A percentile compares a stretch with the other conserved stretches of the same genome.
Evolutionary conservation across 2,888 invertebrate species (phyloP).

Genomic region (Glyphotaelius pellucidus): DNA sequence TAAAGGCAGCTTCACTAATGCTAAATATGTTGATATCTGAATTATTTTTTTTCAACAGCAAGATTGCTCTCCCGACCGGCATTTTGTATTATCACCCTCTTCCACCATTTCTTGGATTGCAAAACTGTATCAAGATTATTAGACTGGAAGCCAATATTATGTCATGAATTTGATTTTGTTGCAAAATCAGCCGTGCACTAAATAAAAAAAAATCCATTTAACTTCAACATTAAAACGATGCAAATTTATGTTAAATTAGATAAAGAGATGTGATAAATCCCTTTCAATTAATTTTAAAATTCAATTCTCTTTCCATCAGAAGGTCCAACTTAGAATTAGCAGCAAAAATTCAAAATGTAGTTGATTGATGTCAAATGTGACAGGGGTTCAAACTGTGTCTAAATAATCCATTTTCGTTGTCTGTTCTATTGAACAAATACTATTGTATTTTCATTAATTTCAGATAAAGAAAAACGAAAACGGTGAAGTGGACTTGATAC

Average conservation of each 20-base stretch:
- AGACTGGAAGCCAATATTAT: neutral
- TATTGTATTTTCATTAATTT: neutral
- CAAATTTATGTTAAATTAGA: neutral
- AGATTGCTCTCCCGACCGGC: too few species aligned
- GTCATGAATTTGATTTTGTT: neutral
- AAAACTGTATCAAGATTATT: neutral
- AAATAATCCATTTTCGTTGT: neutral
- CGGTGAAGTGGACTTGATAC: constrained; percentile 66
- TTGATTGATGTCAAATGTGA: neutral
- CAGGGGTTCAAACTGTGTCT: too few species aligned
- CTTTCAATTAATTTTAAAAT: neutral
- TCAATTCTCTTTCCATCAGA: neutral
- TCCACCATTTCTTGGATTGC: neutral
- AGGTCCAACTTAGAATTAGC: neutral
- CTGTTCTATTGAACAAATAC: too few species aligned
- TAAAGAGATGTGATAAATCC: neutral
- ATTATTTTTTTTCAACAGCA: too few species aligned
- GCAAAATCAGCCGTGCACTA: neutral
- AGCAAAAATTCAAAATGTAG: neutral
- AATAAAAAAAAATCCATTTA: neutral
- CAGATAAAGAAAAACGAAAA: constrained; percentile 67
- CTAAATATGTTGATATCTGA: too few species aligned
- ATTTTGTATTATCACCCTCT: constrained; percentile 60
- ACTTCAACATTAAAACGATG: too few species aligned
- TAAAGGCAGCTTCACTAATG: too few species aligned